These are phyloP conservation scores for Eucera pruinosa DNA, from an alignment of 2,888 invertebrate species.

Conservation along the genomic window DNA sequence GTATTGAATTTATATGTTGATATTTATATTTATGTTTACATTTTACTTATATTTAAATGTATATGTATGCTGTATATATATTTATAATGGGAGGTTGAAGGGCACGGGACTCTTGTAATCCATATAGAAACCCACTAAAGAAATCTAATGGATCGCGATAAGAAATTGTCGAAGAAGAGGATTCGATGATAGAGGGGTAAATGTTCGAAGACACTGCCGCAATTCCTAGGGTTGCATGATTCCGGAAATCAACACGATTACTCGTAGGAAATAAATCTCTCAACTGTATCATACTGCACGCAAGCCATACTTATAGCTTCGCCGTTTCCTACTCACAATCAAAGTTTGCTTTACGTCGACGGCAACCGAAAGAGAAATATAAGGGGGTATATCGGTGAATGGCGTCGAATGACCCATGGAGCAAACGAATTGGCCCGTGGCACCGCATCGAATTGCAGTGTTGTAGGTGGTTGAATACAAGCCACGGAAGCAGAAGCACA, in stretches of 20 bases:
- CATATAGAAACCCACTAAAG: no score
- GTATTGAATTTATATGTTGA: no score
- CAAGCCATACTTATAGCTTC: neutral
- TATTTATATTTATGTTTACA: no score
- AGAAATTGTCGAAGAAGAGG: no score
- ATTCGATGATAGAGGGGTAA: no score
- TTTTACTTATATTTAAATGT: no score
- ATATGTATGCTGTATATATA: no score
- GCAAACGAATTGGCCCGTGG: slow-evolving; percentile 47
- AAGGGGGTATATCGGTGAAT: slow-evolving; percentile 11
- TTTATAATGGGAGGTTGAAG: no score
- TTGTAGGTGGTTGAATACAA: slow-evolving; percentile 53
- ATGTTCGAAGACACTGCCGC: no score
- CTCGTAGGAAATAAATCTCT: slow-evolving; percentile 9
- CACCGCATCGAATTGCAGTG: slow-evolving; percentile 37
- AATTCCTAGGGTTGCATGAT: slow-evolving; percentile 26
- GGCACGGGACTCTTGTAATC: no score
- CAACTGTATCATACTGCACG: neutral
- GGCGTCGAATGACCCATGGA: slow-evolving; percentile 28
- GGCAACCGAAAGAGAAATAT: slow-evolving; percentile 50
- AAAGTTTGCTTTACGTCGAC: slow-evolving; percentile 47
- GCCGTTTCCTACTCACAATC: slow-evolving; percentile 18
- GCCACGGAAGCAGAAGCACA: slow-evolving; percentile 53
- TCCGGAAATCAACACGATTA: slow-evolving; percentile 37
- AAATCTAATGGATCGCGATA: no score